Evolutionary conservation across 92 coral and sea anemone genomes (phyloP).

Genomic region (Zoanthus gigantus): DNA sequence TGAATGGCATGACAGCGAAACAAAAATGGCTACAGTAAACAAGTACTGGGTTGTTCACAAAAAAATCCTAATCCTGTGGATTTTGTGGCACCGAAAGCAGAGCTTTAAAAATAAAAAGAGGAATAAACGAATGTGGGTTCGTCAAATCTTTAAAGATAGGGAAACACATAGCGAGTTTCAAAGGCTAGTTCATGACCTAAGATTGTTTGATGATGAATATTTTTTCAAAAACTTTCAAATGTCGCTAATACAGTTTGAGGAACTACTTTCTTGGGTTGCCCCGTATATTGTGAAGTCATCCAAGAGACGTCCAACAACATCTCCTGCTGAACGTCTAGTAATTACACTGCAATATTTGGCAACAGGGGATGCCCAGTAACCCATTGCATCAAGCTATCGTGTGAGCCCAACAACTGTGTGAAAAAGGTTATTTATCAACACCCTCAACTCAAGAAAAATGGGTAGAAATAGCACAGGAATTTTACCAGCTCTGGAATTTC

Average conservation of each 20-base stretch:
- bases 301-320: slow-evolving; percentile 2
- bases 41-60: slow-evolving; percentile 5
- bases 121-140: slow-evolving; percentile 27
- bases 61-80: slow-evolving; percentile 11
- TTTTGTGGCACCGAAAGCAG: slow-evolving; percentile 8
- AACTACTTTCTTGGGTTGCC: neutral
- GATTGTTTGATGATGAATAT: slow-evolving; percentile 42
- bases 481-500: slow-evolving; percentile 44
- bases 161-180: slow-evolving; percentile 40
- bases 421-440: slow-evolving; percentile 24
- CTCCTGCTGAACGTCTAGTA: neutral
- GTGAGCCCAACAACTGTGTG: neutral
- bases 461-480: slow-evolving; percentile 49
- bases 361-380: neutral
- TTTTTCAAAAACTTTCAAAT: slow-evolving; percentile 18
- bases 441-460: slow-evolving; percentile 43
- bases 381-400: slow-evolving; percentile 1
- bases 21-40: slow-evolving; percentile 13
- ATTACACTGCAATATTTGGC: neutral
- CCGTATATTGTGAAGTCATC: neutral
- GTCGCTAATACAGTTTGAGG: neutral
- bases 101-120: slow-evolving; percentile 8
- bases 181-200: slow-evolving; percentile 40
- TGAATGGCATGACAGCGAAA: slow-evolving; percentile 8
- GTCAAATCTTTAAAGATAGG: slow-evolving; percentile 17